Base-by-base conservation (phyloP, 2,888 invertebrate genomes). In the Xylophagus ater region DNA sequence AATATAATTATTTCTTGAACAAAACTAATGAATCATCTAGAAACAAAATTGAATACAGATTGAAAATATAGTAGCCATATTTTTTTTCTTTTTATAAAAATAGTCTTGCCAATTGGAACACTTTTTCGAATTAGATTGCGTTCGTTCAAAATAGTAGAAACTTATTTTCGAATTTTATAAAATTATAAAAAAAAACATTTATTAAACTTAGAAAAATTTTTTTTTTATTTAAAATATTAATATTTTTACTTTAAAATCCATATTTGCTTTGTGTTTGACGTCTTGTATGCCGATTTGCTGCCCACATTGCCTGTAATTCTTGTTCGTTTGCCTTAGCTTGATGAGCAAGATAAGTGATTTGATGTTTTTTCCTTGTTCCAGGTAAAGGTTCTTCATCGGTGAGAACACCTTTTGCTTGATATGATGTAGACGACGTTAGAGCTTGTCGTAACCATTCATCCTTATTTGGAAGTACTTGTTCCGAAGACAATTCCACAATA, bases 251-350 rank as follows among this genome's bases (percentile, higher is more conserved):
- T 66, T 76, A 93, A 69, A 94, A 94, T 30, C 94, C 93, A 71
- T 94, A 94, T 75, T 94, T 94, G 23, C 87, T 82, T 60, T 90
- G 85, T n/a, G 92, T 88, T 63, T 88, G 85, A 56, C 83, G 74
- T 51, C 82, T 78, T 3, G 82, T 81, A 67, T 82, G 76, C 53
- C 83, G 76, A 60, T 85, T 93, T 50, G 82, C 76, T 5, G 94
- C 80, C 94, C 94, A 96, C 66, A 88, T 84, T 57, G 89, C 92
- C 60, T 93, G 87, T 35, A 96, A 64, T 56, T 93, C 92, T 43
- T 87, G 73, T 62, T 96, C 94, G 65, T 92, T 85, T 44, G 89
- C 90, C 62, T 94, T 93, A 3, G 94, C 96, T 76, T 89, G 76
- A 47, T 76, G 73, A 0, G 93, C 94, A 49, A 96, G 71, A 62